Evolutionary conservation across 1,140 invertebrate species (phyloP), one percentile per base, ranked within the genome.

Genomic region (Calephelis nemesis): DNA sequence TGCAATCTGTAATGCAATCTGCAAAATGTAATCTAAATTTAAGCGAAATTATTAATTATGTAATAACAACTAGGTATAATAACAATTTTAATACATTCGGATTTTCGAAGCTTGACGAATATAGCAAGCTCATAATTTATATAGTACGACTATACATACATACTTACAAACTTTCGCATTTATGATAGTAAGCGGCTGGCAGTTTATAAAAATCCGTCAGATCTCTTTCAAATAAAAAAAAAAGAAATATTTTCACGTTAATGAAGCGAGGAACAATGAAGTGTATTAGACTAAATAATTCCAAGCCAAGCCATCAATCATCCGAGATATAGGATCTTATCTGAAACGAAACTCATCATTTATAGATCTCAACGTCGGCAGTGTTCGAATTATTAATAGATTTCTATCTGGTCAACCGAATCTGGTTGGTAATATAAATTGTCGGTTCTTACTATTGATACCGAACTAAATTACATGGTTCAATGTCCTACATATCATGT

Each of bases 261-360:
- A 90, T 87, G 76, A 74, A 68, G 49, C 69, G 66, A 78, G 73
- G 81, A 90, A 87, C 88, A 85, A 90, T 87, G 85, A 79, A 40
- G 67, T 69, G 78, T 87, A 89, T 88, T 91, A 91, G 87, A 86
- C 77, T 83, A 84, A 88, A 77, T 86, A 87, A 85, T 83, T 80
- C 79, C 74, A 64, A 82, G 75, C 72, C 73, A 72, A 70, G 66
- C 81, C 86, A 91, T 91, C 87, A 91, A 91, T 91, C 88, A 90
- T 81, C 63, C 71, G 62, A 76, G 79, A 84, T 82, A 84, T 83
- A 77, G 75, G 76, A 91, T 91, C 83, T 87, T 87, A 91, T 89
- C 87, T 88, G 81, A 87, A 88, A 89, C 81, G 86, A 83, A 91
- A 88, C 88, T 90, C 87, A 91, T 91, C 87, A 89, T 91, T 91